Percentiles rank a stretch among this genome's conserved stretches.
Conservation (phyloP, 2,888 invertebrate species). For the Eristalis intricaria region DNA sequence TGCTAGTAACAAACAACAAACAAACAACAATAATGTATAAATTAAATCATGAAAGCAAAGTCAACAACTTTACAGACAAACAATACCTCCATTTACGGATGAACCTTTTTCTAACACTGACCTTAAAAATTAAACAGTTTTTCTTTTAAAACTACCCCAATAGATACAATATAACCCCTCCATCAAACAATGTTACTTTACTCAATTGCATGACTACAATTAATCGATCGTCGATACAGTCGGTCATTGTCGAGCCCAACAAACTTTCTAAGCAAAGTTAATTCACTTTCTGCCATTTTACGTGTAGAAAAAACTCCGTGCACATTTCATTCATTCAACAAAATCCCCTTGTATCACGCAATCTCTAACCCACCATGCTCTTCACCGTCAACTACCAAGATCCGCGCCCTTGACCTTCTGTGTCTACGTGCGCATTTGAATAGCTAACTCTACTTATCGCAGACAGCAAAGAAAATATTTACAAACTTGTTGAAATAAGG, state of each 20-base stretch:
- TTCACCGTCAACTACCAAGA: background rate
- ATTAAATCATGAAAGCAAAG: too few species aligned
- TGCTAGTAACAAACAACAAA: too few species aligned
- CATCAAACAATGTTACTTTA: background rate
- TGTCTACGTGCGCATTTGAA: constrained; percentile 1
- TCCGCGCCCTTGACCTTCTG: constrained; percentile 48
- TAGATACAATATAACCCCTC: background rate
- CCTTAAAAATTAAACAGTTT: too few species aligned
- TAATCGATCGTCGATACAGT: background rate
- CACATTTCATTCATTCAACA: constrained; percentile 14
- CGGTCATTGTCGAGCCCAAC: constrained; percentile 40
- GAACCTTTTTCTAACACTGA: too few species aligned
- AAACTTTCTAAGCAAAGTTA: constrained; percentile 19
- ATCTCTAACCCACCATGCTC: constrained; percentile 20
- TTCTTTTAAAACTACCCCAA: too few species aligned
- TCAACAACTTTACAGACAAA: too few species aligned
- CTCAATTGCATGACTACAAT: background rate
- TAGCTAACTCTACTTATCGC: constrained; percentile 18
- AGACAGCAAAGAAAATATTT: background rate
- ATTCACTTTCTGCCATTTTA: background rate
- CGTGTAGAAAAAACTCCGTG: background rate
- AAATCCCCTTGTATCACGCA: constrained; percentile 46
- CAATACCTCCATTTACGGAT: too few species aligned
- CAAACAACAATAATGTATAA: too few species aligned
- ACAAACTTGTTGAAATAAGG: constrained; percentile 49